phyloP scores from a whole-genome alignment of 2,113 vertebrate species.

The Eubucco bourcierii region DNA sequence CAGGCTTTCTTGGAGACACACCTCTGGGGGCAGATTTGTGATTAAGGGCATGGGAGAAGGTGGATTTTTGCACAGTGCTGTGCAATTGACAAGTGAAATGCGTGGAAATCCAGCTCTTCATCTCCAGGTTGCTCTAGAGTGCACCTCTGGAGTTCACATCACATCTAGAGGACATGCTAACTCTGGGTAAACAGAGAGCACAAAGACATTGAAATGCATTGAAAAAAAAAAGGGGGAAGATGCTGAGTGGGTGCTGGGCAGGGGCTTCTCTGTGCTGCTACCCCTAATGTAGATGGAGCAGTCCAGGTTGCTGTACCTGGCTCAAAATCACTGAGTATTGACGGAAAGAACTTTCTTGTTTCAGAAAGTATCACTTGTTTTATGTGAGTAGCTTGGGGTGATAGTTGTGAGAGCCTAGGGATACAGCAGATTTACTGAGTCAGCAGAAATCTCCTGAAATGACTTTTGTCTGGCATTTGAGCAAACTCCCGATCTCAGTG shows the following conservation, averaged over 20 bases:
- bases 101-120: neutral
- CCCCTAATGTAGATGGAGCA: neutral
- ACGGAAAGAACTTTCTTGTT: neutral
- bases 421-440: neutral
- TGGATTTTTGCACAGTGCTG: neutral
- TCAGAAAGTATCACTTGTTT: neutral
- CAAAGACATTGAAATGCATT: neutral
- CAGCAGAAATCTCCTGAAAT: neutral
- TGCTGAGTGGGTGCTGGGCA: neutral
- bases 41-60: neutral
- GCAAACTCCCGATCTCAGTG: neutral
- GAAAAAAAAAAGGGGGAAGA: neutral
- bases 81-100: neutral
- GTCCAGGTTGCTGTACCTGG: neutral
- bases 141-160: neutral
- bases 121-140: neutral
- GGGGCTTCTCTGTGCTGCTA: neutral
- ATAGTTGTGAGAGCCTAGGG: neutral
- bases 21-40: fast-evolving
- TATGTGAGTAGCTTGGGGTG: neutral
- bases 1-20: neutral
- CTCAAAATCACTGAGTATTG: neutral
- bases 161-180: neutral
- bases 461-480: slow-evolving; percentile 9
- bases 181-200: neutral